These are phyloP conservation scores for Troides oblongomaculatus DNA, from an alignment of 2,888 invertebrate species.

Conservation along the genomic window DNA sequence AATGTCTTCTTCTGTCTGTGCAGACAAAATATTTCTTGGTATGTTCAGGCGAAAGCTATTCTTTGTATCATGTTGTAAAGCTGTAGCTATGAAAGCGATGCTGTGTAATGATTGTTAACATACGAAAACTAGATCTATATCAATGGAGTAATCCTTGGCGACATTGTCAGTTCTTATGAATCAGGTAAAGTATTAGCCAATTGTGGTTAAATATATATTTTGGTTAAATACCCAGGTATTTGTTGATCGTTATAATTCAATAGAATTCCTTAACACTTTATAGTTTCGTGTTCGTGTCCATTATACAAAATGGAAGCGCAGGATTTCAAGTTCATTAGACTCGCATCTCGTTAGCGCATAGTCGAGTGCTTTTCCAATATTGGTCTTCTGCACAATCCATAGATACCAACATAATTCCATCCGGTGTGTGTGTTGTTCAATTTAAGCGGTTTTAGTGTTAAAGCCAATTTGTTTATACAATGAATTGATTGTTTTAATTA, in stretches of 20 bases:
- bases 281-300: conserved; percentile 57
- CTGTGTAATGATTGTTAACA: no score
- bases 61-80: no score
- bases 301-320: conserved; percentile 73
- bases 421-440: conserved; percentile 29
- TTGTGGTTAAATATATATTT: no score
- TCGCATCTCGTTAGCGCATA: conserved; percentile 72
- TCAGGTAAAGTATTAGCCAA: no score
- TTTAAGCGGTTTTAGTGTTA: conserved; percentile 38
- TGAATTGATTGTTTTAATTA: conserved; percentile 49
- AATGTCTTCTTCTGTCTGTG: no score
- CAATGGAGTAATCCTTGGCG: no score
- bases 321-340: conserved; percentile 78
- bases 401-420: conserved; percentile 39
- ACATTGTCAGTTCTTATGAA: no score
- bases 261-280: conserved; percentile 38
- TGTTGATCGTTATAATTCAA: conserved; percentile 2
- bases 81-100: no score
- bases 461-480: conserved; percentile 48
- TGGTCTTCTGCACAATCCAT: conserved; percentile 61
- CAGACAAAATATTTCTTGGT: no score
- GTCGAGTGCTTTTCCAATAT: conserved; percentile 75
- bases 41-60: no score
- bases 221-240: no score
- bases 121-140: no score